Percentiles rank a stretch among this genome's conserved stretches.
Evolutionary conservation across 2,113 vertebrate genomes (phyloP).

Genomic region (Hemibates koningsi): DNA sequence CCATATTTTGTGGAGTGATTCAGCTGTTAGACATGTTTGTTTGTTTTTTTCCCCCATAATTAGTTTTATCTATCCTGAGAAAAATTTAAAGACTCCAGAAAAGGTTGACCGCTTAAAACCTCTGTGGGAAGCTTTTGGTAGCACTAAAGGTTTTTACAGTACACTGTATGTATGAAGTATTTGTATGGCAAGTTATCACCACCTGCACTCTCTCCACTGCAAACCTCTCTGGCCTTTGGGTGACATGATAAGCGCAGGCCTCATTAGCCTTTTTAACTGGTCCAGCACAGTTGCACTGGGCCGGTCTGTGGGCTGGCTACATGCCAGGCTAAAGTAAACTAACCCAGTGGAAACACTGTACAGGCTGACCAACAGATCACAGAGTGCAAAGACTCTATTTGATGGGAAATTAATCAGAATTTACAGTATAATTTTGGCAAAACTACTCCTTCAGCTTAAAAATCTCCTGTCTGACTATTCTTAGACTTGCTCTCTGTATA

Average conservation of each 20-base stretch:
- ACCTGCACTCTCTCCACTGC: neutral
- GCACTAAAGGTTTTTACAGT: neutral
- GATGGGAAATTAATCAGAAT: neutral
- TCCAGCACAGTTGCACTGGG: conserved; percentile 28
- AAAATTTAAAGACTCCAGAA: neutral
- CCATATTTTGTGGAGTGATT: neutral
- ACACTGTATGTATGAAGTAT: neutral
- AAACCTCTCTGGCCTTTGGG: conserved; percentile 1
- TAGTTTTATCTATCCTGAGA: neutral
- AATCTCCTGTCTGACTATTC: neutral
- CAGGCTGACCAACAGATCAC: conserved; percentile 39
- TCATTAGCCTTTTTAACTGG: conserved; percentile 75
- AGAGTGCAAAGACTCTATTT: neutral
- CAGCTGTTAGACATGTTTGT: neutral
- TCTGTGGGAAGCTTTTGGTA: neutral
- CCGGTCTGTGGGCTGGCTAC: conserved; percentile 25
- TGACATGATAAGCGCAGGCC: conserved; percentile 47
- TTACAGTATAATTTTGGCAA: neutral
- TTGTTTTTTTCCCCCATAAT: neutral
- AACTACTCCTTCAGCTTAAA: neutral
- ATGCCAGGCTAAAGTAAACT: conserved; percentile 59
- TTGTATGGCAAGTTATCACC: neutral
- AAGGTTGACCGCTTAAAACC: neutral
- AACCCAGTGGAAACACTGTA: conserved; percentile 52
- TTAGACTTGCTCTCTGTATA: neutral